Percentiles rank a stretch among this genome's conserved stretches.
phyloP scores from a whole-genome alignment of 2,888 invertebrate genomes.

The Hydropsyche betteni region DNA sequence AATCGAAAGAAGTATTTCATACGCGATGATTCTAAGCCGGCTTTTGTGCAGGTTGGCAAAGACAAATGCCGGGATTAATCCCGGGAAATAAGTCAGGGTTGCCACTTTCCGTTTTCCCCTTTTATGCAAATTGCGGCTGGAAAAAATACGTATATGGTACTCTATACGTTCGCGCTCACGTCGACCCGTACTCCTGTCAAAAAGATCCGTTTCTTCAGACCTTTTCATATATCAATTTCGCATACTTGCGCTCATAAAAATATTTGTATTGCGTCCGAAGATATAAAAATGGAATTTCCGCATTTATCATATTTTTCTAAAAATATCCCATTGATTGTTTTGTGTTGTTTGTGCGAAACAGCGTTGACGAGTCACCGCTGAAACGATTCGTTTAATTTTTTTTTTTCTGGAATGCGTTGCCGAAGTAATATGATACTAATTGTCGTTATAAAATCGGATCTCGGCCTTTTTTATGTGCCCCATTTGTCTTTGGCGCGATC shows the following conservation, averaged over 20 bases:
- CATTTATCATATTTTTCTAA: background rate
- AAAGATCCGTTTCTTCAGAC: constrained; percentile 14
- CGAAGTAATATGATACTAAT: constrained; percentile 49
- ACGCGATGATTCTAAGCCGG: constrained; percentile 32
- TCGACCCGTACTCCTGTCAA: constrained; percentile 12
- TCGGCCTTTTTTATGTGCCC: constrained; percentile 44
- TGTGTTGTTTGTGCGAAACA: no score
- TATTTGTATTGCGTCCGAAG: background rate
- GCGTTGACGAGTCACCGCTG: background rate
- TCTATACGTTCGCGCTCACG: background rate
- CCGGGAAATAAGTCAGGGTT: constrained; percentile 31
- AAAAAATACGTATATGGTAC: background rate
- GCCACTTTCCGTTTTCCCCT: constrained; percentile 31
- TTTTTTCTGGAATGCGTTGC: background rate
- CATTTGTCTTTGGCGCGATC: constrained; percentile 49
- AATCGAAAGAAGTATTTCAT: constrained; percentile 33
- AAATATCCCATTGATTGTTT: background rate
- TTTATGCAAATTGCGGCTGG: constrained; percentile 30
- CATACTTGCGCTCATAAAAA: constrained; percentile 1
- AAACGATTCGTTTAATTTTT: background rate
- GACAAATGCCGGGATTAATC: constrained; percentile 31
- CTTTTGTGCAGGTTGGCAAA: constrained; percentile 33
- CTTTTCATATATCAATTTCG: constrained; percentile 21
- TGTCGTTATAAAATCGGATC: constrained; percentile 51
- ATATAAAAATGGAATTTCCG: background rate